Conservation (phyloP, 2,888 invertebrate genomes). For the Eumerus sabulonum region DNA sequence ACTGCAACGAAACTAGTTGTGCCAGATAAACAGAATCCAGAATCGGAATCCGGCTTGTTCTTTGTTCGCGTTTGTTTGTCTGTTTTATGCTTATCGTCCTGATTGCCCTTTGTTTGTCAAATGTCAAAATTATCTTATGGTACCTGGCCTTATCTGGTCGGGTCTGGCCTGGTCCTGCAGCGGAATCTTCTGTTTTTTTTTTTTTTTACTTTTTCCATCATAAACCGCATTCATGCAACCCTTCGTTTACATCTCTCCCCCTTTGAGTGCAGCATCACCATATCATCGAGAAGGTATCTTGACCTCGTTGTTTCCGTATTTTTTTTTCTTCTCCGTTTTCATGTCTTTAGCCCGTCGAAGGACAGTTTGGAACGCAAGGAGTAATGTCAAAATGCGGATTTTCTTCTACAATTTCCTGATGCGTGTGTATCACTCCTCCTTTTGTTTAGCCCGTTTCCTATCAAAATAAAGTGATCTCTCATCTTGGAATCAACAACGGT, state of each 20-base stretch:
- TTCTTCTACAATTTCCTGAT: neutral
- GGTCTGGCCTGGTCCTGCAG: no score
- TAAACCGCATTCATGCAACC: constrained; percentile 53
- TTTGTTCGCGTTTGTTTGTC: constrained; percentile 17
- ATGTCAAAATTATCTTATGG: constrained; percentile 43
- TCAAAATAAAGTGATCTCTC: constrained; percentile 68
- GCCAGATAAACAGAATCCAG: constrained; percentile 57
- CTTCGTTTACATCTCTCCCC: constrained; percentile 7
- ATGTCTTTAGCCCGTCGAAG: constrained; percentile 6
- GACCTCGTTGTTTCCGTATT: constrained; percentile 57
- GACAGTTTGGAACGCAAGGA: neutral
- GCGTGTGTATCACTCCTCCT: constrained; percentile 40
- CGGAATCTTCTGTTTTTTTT: no score
- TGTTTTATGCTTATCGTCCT: constrained; percentile 37
- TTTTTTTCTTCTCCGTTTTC: neutral
- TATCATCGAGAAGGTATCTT: constrained; percentile 32
- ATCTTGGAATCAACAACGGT: constrained; percentile 2
- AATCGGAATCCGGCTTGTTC: constrained; percentile 43
- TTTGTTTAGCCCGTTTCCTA: constrained; percentile 58
- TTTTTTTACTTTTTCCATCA: constrained; percentile 33
- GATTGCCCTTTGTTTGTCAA: constrained; percentile 67
- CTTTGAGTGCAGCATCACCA: neutral
- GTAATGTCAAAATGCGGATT: constrained; percentile 29
- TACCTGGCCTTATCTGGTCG: constrained; percentile 1
- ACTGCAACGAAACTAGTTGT: no score